Evolutionary conservation across 2,888 invertebrate species (phyloP).

Genomic region (Molorchus minor): DNA sequence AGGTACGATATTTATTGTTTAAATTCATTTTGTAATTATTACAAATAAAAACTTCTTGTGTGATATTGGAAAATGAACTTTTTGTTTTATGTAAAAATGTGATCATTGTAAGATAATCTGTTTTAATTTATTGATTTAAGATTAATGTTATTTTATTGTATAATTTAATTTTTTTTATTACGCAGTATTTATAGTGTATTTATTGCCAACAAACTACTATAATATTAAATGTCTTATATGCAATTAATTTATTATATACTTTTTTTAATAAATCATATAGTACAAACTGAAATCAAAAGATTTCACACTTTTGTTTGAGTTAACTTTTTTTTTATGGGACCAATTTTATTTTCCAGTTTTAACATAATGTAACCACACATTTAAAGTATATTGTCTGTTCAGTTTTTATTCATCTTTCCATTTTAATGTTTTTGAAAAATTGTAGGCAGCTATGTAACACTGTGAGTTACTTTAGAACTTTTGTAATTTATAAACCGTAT

Average conservation of each 20-base stretch:
- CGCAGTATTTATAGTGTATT: conserved; percentile 29
- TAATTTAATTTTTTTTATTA: conserved; percentile 24
- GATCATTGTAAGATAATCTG: conserved; percentile 41
- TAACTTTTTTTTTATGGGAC: conserved; percentile 33
- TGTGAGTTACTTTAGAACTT: conserved; percentile 33
- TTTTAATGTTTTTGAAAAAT: conserved; percentile 6
- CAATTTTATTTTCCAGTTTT: conserved; percentile 26
- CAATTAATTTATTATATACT: conserved; percentile 19
- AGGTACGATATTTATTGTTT: conserved; percentile 29
- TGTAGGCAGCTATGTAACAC: conserved; percentile 17
- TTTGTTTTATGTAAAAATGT: conserved; percentile 36
- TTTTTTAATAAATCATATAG: conserved; percentile 26
- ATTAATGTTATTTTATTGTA: conserved; percentile 34
- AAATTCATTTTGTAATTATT: conserved; percentile 28
- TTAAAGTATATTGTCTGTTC: conserved; percentile 13
- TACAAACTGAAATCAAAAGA: conserved; percentile 28
- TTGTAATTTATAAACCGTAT: conserved; percentile 32
- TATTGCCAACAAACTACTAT: conserved; percentile 28
- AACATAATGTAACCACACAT: background rate
- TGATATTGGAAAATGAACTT: conserved; percentile 35
- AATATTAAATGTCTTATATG: conserved; percentile 21
- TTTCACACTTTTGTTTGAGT: conserved; percentile 14
- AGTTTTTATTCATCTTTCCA: conserved; percentile 1
- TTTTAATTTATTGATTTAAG: conserved; percentile 40
- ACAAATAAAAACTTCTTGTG: conserved; percentile 38